A percentile compares a stretch with the other conserved stretches of the same genome.
phyloP scores from a whole-genome alignment of 2,113 vertebrate genomes.

The Labeo rohita region DNA sequence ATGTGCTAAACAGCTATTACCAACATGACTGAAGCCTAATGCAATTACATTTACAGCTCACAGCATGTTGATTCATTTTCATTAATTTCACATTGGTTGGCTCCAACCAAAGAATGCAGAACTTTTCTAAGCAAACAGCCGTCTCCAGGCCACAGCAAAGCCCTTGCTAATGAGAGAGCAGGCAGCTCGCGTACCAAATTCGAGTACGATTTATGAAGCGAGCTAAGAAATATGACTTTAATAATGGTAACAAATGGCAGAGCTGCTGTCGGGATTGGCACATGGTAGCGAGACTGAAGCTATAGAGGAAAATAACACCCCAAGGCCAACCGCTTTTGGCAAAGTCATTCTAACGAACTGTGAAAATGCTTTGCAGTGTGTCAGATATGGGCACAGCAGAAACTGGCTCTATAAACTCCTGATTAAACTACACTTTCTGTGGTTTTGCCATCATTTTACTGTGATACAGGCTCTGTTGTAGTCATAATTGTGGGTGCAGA shows the following conservation, averaged over 20 bases:
- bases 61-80: conserved; percentile 11
- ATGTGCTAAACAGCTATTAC: neutral
- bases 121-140: conserved; percentile 20
- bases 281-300: conserved; percentile 24
- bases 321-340: conserved; percentile 49
- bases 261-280: conserved; percentile 53
- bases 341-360: conserved; percentile 71
- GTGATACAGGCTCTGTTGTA: conserved; percentile 48
- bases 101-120: neutral
- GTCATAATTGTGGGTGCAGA: conserved; percentile 64
- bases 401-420: conserved; percentile 70
- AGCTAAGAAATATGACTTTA: conserved; percentile 77
- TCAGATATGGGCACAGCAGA: conserved; percentile 69
- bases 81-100: conserved; percentile 18
- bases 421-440: conserved; percentile 72
- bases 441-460: conserved; percentile 69
- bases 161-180: conserved; percentile 7
- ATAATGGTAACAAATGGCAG: conserved; percentile 74
- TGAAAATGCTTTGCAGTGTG: conserved; percentile 79
- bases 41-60: conserved; percentile 20
- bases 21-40: neutral
- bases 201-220: conserved; percentile 66
- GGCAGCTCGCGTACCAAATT: conserved; percentile 64
- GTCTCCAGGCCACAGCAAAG: conserved; percentile 8
- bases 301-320: conserved; percentile 49